phyloP scores from a whole-genome alignment of 1,140 invertebrate genomes.

The Drosophila nigromelanica region DNA sequence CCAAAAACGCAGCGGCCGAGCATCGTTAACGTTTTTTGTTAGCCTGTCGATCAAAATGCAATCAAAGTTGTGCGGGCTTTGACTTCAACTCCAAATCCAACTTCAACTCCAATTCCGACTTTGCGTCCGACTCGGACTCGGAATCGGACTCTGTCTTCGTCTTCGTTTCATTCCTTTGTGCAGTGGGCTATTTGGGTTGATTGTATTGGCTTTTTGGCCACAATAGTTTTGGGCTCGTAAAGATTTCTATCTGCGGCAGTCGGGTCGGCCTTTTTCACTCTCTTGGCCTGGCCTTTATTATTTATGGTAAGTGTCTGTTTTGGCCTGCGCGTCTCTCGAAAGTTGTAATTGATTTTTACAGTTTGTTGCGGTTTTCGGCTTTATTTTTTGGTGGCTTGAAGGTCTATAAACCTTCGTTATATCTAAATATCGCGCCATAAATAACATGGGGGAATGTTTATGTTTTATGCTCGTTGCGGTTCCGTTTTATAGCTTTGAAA shows the following conservation, averaged over 20 bases:
- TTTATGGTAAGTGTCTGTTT: slow-evolving; percentile 70
- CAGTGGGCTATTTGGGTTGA: slow-evolving; percentile 43
- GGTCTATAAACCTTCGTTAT: slow-evolving; percentile 40
- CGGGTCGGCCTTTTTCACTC: slow-evolving; percentile 16
- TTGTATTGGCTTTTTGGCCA: slow-evolving; percentile 55
- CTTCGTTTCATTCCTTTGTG: slow-evolving; percentile 30
- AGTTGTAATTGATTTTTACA: slow-evolving; percentile 76
- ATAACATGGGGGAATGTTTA: slow-evolving; percentile 39
- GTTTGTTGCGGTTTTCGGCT: slow-evolving; percentile 35
- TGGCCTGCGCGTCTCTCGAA: slow-evolving; percentile 11
- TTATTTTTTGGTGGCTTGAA: slow-evolving; percentile 17
- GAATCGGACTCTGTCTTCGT: not conserved
- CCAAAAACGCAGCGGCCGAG: slow-evolving; percentile 47
- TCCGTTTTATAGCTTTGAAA: slow-evolving; percentile 2
- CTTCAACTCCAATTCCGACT: not conserved
- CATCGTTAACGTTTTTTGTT: slow-evolving; percentile 67
- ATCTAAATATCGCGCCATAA: slow-evolving; percentile 52
- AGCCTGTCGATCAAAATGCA: slow-evolving; percentile 78
- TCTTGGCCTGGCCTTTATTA: slow-evolving; percentile 55
- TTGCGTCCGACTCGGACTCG: not conserved
- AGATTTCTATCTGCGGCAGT: slow-evolving; percentile 57
- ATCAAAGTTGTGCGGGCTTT: slow-evolving; percentile 72
- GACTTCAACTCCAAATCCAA: slow-evolving; percentile 11
- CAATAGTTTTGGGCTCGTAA: slow-evolving; percentile 70
- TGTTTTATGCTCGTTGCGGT: slow-evolving; percentile 13